A percentile compares a stretch with the other conserved stretches of the same genome.
Conservation (phyloP, 2,797 vertebrate genomes). For the Bradypus variegatus region DNA sequence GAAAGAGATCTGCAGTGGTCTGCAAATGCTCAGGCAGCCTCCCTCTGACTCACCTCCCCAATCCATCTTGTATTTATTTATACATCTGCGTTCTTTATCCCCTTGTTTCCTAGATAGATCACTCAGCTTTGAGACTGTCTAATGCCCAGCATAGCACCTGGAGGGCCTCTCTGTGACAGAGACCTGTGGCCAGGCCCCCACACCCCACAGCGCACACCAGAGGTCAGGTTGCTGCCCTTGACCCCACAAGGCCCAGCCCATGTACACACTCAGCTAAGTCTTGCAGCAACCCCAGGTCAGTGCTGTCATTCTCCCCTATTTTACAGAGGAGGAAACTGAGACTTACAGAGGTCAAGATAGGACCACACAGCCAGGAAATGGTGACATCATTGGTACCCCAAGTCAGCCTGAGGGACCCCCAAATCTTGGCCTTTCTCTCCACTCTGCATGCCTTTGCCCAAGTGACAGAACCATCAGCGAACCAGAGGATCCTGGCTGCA, state of each 20-base stretch:
- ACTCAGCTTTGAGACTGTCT: not conserved
- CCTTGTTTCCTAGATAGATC: not conserved
- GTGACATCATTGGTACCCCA: not conserved
- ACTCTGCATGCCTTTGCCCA: not conserved
- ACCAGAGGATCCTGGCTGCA: not conserved
- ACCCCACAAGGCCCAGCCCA: not conserved
- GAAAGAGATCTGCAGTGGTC: no score
- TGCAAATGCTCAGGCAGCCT: fast-evolving
- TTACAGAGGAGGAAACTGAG: not conserved
- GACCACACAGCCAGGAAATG: not conserved
- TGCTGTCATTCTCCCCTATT: not conserved
- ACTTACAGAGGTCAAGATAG: not conserved
- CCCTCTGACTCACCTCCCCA: not conserved
- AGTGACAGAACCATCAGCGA: not conserved
- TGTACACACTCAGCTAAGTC: no score
- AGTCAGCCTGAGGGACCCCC: not conserved
- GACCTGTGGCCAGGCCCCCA: not conserved
- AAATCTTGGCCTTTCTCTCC: not conserved
- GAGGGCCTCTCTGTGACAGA: not conserved
- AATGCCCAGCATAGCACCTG: not conserved
- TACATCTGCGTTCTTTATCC: no score
- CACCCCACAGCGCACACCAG: not conserved
- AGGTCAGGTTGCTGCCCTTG: no score
- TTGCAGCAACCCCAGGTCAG: no score
- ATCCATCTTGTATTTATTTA: no score